Conservation (phyloP, 2,113 vertebrate genomes). For the Arizona elegans region DNA sequence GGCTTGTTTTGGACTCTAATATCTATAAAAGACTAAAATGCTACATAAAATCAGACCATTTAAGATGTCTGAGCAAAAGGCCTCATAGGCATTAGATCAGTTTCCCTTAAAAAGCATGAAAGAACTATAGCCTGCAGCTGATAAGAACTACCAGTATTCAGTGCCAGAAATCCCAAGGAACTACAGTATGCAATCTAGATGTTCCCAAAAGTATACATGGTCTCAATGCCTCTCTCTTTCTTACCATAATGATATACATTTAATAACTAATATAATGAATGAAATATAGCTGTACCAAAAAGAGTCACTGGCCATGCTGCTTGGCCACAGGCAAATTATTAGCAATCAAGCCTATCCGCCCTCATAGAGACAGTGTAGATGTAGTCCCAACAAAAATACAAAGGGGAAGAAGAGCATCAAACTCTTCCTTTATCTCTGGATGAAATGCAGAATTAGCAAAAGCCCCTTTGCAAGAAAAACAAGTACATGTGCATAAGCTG, state of each 20-base stretch:
- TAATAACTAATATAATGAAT: background rate
- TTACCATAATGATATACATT: background rate
- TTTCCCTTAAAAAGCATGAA: background rate
- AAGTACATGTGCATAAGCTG: background rate
- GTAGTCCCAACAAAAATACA: background rate
- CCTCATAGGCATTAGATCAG: background rate
- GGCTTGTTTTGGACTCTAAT: background rate
- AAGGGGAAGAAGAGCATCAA: background rate
- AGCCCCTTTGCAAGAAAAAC: background rate
- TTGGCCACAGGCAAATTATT: background rate
- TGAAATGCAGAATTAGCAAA: slow-evolving; percentile 27
- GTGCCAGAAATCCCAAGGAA: background rate
- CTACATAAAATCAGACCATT: background rate
- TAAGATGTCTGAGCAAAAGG: background rate
- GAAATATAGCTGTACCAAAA: background rate
- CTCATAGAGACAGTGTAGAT: background rate
- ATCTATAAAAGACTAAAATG: background rate
- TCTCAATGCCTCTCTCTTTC: background rate
- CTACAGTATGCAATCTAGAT: background rate
- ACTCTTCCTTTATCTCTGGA: background rate
- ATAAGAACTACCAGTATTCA: background rate
- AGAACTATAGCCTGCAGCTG: background rate
- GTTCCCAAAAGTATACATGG: background rate
- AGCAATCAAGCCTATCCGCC: background rate
- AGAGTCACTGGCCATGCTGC: background rate